A percentile compares a stretch with the other conserved stretches of the same genome.
These are phyloP conservation scores for Petaurus breviceps DNA, from an alignment of 2,113 vertebrate genomes.

Conservation along the genomic window DNA sequence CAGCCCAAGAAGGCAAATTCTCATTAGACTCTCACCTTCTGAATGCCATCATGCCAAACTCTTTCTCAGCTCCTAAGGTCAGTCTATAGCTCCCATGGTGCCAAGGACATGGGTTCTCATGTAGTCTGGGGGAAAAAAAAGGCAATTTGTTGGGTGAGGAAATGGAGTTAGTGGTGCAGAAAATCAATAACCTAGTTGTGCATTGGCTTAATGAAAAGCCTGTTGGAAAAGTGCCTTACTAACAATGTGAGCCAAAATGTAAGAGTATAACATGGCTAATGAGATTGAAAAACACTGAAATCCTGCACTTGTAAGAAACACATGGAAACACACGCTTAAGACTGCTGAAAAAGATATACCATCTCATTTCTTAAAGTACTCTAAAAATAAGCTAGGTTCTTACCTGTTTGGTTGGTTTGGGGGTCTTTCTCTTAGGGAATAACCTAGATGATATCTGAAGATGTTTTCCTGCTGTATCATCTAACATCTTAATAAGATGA, in stretches of 20 bases:
- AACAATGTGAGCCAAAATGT: neutral
- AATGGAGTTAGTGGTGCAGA: neutral
- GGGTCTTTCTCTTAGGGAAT: neutral
- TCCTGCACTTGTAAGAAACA: neutral
- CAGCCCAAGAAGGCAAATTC: neutral
- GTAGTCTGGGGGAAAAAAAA: neutral
- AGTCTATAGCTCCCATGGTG: neutral
- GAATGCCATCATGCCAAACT: neutral
- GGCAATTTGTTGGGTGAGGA: slow-evolving; percentile 1
- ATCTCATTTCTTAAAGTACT: neutral
- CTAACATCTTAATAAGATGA: neutral
- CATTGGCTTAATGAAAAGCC: neutral
- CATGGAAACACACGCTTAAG: neutral
- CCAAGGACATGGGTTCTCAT: neutral
- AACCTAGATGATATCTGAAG: neutral
- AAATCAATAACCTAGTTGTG: neutral
- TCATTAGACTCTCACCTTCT: neutral
- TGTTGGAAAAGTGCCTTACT: neutral
- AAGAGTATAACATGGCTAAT: neutral
- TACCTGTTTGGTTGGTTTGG: neutral
- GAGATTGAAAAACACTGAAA: neutral
- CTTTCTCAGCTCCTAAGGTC: neutral
- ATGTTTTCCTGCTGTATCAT: neutral
- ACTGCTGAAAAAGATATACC: neutral
- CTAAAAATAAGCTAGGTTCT: neutral